phyloP scores from a whole-genome alignment of 2,797 vertebrate species.

The Enteromius trimaculatus region DNA sequence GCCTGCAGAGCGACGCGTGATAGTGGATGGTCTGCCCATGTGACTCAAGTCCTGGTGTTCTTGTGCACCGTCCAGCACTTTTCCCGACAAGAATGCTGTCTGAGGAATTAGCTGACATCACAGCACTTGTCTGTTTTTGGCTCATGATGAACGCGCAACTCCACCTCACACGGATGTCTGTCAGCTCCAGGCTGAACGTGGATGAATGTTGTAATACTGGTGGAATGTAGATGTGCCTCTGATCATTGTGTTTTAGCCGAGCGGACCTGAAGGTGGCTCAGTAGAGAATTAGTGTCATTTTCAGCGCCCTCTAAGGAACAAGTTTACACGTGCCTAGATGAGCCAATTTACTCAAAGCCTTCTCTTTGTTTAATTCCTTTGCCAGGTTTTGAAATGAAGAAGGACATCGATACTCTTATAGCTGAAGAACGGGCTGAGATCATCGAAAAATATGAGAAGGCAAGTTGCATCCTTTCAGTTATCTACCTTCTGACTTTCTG shows the following conservation, averaged over 20 bases:
- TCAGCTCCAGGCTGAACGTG: background rate
- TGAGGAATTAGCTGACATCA: slow-evolving; percentile 15
- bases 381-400: slow-evolving; percentile 92
- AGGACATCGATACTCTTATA: slow-evolving; percentile 87
- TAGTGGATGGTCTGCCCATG: background rate
- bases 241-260: background rate
- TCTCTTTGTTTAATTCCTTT: slow-evolving; percentile 23
- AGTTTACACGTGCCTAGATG: background rate
- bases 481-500: background rate
- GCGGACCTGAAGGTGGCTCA: background rate
- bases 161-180: background rate
- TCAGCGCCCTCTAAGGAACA: background rate
- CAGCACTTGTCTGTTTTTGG: background rate
- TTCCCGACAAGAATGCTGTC: background rate
- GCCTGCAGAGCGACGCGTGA: too few species aligned
- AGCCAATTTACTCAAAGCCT: background rate
- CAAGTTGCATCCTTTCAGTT: slow-evolving; percentile 60
- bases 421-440: slow-evolving; percentile 89
- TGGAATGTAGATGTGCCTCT: background rate
- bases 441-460: slow-evolving; percentile 87
- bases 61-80: background rate
- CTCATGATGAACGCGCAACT: background rate
- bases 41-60: background rate
- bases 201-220: slow-evolving; percentile 30
- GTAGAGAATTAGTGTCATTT: background rate